Evolutionary conservation across 1,140 invertebrate species (phyloP).

Genomic region (Thaumetopoea pityocampa): DNA sequence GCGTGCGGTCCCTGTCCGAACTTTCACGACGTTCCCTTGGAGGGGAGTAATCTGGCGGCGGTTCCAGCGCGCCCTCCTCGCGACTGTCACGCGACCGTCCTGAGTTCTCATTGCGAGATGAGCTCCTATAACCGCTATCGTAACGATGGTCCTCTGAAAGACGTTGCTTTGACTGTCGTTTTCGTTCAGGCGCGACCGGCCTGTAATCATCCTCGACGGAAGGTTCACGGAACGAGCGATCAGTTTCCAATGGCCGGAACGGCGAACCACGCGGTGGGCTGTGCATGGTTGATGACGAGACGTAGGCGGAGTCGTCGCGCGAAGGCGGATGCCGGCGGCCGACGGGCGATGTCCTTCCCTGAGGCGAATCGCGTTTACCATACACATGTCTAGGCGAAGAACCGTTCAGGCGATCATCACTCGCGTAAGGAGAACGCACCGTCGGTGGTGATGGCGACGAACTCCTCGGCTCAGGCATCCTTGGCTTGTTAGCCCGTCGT

Average conservation of each 20-base stretch:
- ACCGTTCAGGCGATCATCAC: slow-evolving; percentile 68
- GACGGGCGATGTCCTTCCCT: slow-evolving; percentile 63
- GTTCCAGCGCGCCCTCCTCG: slow-evolving; percentile 74
- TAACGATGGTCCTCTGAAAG: slow-evolving; percentile 71
- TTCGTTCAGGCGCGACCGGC: slow-evolving; percentile 78
- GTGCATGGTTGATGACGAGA: slow-evolving; percentile 75
- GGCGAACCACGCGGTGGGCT: slow-evolving; percentile 71
- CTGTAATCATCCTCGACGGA: slow-evolving; percentile 64
- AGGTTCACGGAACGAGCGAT: slow-evolving; percentile 59
- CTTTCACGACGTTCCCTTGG: slow-evolving; percentile 75
- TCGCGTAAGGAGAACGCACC: slow-evolving; percentile 66
- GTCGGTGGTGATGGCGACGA: slow-evolving; percentile 70
- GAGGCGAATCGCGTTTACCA: slow-evolving; percentile 62
- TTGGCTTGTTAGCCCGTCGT: slow-evolving; percentile 74
- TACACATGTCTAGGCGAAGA: slow-evolving; percentile 69
- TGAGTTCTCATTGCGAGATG: slow-evolving; percentile 69
- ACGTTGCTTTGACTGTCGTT: slow-evolving; percentile 72
- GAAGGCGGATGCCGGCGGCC: slow-evolving; percentile 68
- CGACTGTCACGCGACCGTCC: slow-evolving; percentile 67
- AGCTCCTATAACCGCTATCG: slow-evolving; percentile 75
- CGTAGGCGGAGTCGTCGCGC: slow-evolving; percentile 75
- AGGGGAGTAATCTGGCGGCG: slow-evolving; percentile 83
- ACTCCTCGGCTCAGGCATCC: slow-evolving; percentile 62
- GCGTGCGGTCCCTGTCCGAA: slow-evolving; percentile 69
- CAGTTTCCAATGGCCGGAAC: slow-evolving; percentile 64